Base-by-base conservation (phyloP, 1,140 invertebrate species). In the Bombus affinis region DNA sequence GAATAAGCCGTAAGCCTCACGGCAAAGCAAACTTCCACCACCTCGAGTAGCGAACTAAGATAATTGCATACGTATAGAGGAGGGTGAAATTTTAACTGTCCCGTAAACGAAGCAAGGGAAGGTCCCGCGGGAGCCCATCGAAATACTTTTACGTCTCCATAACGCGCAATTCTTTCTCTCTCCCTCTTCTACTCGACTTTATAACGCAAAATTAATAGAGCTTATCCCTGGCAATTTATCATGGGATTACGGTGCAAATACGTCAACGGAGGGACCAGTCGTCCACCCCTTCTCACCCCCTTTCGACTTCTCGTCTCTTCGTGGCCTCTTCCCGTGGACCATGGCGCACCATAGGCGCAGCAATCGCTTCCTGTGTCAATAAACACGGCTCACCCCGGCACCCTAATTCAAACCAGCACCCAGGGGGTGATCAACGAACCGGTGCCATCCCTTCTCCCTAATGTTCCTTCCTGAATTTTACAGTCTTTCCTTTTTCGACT, bases 161-260 rank as follows among this genome's bases (percentile, higher is more conserved):
- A 87, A 88, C 86, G 83, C 85, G 85, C 81, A 53, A 65, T 37
- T 77, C 47, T 76, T 76, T 76, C 74, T 3, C 18, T 32, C n/a
- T 75, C 15, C 18, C 68, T 39, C 68, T 39, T 22, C 28, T 15
- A 71, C 70, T 78, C 79, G 86, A 92, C 91, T 94, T 95, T 94
- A 92, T 94, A 95, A 95, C 92, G 93, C 88, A 95, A 95, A 94
- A 95, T 95, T 95, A 95, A 95, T 95, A 94, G 94, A 95, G 92
- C 93, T 94, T 93, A 93, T 94, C 91, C 90, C 80, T 88, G 87
- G 92, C 90, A 93, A 95, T 95, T 95, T 94, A 95, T 95, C 94
- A 95, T 92, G 93, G 93, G 94, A 95, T 95, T 94, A 94, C 93
- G 94, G 76, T 93, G 94, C 94, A 94, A 95, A 94, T 95, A 94